Percentiles rank a stretch among this genome's conserved stretches.
These are phyloP conservation scores for Clanis bilineata DNA, from an alignment of 2,888 invertebrate species.

Conservation along the genomic window DNA sequence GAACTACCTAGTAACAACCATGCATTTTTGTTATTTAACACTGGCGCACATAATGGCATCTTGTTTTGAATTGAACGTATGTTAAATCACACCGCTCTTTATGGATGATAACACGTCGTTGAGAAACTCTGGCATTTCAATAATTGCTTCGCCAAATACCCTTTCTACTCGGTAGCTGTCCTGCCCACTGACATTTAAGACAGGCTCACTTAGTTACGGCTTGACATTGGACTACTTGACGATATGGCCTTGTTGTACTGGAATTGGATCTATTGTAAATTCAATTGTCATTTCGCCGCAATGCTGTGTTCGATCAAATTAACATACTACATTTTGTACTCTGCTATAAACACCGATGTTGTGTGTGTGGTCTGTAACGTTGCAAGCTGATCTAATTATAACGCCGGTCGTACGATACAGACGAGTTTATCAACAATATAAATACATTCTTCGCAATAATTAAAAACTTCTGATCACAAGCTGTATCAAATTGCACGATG, in stretches of 20 bases:
- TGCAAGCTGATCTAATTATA: conserved; percentile 11
- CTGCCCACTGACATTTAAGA: conserved; percentile 69
- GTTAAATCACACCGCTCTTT: conserved; percentile 26
- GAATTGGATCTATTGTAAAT: conserved; percentile 50
- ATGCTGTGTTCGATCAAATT: conserved; percentile 45
- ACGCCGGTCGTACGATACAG: conserved; percentile 9
- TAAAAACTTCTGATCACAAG: conserved; percentile 12
- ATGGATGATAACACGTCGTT: conserved; percentile 38
- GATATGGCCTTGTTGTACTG: conserved; percentile 51
- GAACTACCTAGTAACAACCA: not conserved
- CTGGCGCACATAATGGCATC: conserved; percentile 17
- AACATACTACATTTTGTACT: conserved; percentile 38
- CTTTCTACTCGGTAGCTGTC: conserved; percentile 46
- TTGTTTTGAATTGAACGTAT: conserved; percentile 3
- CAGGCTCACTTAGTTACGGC: conserved; percentile 46
- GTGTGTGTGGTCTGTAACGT: not conserved
- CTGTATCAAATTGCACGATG: conserved; percentile 33
- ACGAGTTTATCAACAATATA: not conserved
- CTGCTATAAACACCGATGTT: conserved; percentile 20
- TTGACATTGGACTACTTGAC: conserved; percentile 62
- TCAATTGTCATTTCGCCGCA: conserved; percentile 47
- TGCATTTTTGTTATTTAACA: not conserved
- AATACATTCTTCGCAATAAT: not conserved
- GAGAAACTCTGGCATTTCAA: conserved; percentile 45
- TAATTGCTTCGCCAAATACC: conserved; percentile 40